phyloP scores from a whole-genome alignment of 2,888 invertebrate species.

The Stenodema calcarata region DNA sequence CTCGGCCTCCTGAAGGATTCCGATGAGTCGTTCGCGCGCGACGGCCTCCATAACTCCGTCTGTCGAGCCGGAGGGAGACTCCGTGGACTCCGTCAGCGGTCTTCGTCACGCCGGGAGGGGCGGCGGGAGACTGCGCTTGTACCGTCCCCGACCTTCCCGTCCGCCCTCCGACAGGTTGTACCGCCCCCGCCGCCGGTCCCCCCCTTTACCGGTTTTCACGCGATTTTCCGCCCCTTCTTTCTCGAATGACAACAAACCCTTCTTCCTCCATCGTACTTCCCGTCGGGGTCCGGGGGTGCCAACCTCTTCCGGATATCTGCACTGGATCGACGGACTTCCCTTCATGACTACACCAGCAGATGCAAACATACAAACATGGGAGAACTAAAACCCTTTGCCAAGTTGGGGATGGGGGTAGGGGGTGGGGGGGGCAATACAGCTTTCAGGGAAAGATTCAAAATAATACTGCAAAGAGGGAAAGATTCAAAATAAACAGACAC shows the following conservation, averaged over 20 bases:
- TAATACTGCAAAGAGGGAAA: too few relatives aligned
- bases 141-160: neutral
- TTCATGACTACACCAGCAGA: too few relatives aligned
- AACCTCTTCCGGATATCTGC: too few relatives aligned
- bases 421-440: too few relatives aligned
- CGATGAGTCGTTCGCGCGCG: slow-evolving; percentile 50
- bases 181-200: neutral
- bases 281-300: neutral
- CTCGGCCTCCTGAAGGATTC: slow-evolving; percentile 50
- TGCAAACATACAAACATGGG: too few relatives aligned
- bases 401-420: too few relatives aligned
- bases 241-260: neutral
- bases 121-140: slow-evolving; percentile 33
- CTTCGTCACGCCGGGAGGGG: neutral
- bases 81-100: neutral
- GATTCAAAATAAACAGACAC: too few relatives aligned
- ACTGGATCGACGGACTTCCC: too few relatives aligned
- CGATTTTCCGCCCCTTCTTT: neutral
- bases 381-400: too few relatives aligned
- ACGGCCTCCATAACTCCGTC: slow-evolving; percentile 49
- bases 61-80: neutral
- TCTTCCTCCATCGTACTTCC: neutral
- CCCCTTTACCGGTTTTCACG: neutral
- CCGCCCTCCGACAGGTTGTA: slow-evolving; percentile 31
- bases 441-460: too few relatives aligned